phyloP scores from a whole-genome alignment of 2,113 vertebrate genomes.

The Leiothrix lutea region DNA sequence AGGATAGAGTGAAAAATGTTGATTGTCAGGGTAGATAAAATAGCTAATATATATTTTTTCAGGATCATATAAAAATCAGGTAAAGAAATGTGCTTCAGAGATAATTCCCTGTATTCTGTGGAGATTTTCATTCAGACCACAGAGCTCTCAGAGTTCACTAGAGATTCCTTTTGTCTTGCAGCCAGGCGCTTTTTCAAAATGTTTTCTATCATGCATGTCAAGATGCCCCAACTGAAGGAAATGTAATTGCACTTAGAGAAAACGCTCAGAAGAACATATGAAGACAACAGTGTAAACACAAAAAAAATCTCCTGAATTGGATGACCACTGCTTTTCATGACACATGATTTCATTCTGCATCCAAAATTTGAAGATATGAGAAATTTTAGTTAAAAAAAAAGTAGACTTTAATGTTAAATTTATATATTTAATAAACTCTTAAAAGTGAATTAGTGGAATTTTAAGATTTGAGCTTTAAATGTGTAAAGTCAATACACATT shows the following conservation, averaged over 20 bases:
- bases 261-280: accelerated
- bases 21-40: background rate
- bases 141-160: background rate
- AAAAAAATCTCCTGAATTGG: background rate
- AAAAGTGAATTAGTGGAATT: background rate
- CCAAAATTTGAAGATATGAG: background rate
- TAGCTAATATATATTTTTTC: background rate
- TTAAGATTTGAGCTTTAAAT: background rate
- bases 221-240: background rate
- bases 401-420: background rate
- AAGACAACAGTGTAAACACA: background rate
- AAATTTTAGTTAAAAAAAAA: background rate
- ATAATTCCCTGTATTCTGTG: background rate
- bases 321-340: background rate
- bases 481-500: background rate
- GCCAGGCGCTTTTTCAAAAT: background rate
- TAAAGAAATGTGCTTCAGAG: background rate
- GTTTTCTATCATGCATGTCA: background rate
- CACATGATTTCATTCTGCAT: background rate
- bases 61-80: background rate
- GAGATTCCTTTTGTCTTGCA: background rate
- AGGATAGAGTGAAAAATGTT: background rate
- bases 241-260: background rate
- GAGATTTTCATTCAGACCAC: background rate
- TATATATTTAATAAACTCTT: background rate